Conservation (phyloP, 2,888 invertebrate genomes). For the Dryocosmus kuriphilus region DNA sequence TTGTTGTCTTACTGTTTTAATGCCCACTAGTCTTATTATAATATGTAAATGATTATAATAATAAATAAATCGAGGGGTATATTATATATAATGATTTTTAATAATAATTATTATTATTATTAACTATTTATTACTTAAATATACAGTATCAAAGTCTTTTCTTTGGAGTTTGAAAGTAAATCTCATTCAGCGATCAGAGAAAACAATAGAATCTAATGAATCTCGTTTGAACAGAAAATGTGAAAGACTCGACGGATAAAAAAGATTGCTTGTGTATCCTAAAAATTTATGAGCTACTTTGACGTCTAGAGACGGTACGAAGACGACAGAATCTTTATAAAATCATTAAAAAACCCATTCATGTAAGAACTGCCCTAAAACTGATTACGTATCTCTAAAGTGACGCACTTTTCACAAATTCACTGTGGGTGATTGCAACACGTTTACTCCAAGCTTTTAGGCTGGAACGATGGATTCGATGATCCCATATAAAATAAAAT, state of each 20-base stretch:
- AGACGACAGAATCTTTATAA: constrained; percentile 44
- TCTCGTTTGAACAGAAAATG: background rate
- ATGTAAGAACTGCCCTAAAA: constrained; percentile 50
- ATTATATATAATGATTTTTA: no score
- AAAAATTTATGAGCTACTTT: constrained; percentile 50
- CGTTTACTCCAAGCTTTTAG: background rate
- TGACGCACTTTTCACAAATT: background rate
- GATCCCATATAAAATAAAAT: background rate
- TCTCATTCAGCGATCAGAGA: background rate
- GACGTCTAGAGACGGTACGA: constrained; percentile 46
- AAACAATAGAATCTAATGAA: background rate
- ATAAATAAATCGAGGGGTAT: no score
- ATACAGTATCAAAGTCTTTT: no score
- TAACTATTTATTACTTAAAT: no score
- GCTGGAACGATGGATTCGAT: background rate
- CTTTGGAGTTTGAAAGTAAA: no score
- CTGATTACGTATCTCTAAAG: background rate
- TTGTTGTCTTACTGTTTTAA: no score
- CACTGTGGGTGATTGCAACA: background rate
- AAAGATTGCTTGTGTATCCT: constrained; percentile 51
- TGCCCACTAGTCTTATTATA: no score
- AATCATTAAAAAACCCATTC: constrained; percentile 51
- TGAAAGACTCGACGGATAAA: constrained; percentile 47
- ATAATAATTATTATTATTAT: no score
- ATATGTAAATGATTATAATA: no score